Conservation (phyloP, 2,888 invertebrate species). For the Callyntrura sp. region DNA sequence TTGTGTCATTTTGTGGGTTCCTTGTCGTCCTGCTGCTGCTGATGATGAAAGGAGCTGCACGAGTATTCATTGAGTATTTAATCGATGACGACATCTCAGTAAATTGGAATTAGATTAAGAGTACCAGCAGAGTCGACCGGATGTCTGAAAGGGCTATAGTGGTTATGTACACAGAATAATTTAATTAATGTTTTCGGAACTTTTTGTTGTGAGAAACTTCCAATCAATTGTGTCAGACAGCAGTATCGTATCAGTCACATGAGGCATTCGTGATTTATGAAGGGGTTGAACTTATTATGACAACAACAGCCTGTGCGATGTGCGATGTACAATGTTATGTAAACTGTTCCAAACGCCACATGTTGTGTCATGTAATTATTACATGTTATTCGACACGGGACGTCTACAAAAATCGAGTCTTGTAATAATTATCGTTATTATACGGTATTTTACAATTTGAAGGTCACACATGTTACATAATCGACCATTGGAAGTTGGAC, state of each 20-base stretch:
- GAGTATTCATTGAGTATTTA: slow-evolving; percentile 9
- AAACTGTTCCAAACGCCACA: too few relatives aligned
- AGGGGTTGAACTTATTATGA: neutral
- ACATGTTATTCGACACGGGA: too few relatives aligned
- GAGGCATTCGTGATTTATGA: neutral
- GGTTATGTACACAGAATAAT: neutral
- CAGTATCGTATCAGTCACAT: neutral
- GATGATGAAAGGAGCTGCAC: slow-evolving; percentile 8
- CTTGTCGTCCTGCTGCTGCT: neutral
- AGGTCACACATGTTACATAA: too few relatives aligned
- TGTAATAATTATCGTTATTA: too few relatives aligned
- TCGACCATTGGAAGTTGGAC: too few relatives aligned
- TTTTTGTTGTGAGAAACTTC: neutral
- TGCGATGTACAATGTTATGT: too few relatives aligned
- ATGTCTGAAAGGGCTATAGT: too few relatives aligned
- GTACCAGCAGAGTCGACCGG: neutral
- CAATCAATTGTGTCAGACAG: neutral
- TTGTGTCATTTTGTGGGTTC: neutral
- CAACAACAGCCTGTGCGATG: neutral
- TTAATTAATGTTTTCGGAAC: neutral
- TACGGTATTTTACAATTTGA: too few relatives aligned
- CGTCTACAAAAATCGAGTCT: too few relatives aligned
- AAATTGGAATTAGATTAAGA: neutral
- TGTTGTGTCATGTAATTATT: too few relatives aligned
- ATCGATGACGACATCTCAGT: slow-evolving; percentile 23